phyloP scores from a whole-genome alignment of 2,888 invertebrate species.

The Falcaria lacertinaria region DNA sequence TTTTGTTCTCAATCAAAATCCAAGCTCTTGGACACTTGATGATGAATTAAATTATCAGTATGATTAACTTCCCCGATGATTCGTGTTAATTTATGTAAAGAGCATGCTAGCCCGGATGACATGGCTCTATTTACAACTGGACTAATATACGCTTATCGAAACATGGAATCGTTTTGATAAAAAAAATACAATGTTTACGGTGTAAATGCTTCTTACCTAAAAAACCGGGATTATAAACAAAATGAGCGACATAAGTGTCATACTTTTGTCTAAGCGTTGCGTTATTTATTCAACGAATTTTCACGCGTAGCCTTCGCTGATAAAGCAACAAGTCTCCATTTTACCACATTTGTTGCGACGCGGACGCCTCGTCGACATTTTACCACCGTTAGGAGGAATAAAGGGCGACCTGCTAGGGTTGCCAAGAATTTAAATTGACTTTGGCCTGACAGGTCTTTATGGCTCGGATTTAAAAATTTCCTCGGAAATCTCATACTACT shows the following conservation, averaged over 20 bases:
- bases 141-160: too few relatives aligned
- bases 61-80: background rate
- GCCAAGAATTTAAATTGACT: conserved; percentile 3
- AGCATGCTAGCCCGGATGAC: background rate
- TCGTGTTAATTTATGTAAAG: background rate
- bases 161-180: too few relatives aligned
- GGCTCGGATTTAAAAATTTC: too few relatives aligned
- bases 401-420: conserved; percentile 14
- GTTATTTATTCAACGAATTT: conserved; percentile 45
- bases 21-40: too few relatives aligned
- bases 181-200: too few relatives aligned
- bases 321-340: conserved; percentile 74
- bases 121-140: too few relatives aligned
- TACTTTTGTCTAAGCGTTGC: conserved; percentile 22
- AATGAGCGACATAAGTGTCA: background rate
- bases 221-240: too few relatives aligned
- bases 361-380: conserved; percentile 46
- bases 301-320: conserved; percentile 55
- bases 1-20: too few relatives aligned
- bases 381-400: conserved; percentile 4
- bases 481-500: too few relatives aligned
- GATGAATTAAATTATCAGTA: too few relatives aligned
- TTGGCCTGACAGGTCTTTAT: too few relatives aligned
- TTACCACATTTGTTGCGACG: conserved; percentile 56
- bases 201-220: too few relatives aligned